Conservation (phyloP, 2,888 invertebrate species). For the Holacanthella duospinosa region DNA sequence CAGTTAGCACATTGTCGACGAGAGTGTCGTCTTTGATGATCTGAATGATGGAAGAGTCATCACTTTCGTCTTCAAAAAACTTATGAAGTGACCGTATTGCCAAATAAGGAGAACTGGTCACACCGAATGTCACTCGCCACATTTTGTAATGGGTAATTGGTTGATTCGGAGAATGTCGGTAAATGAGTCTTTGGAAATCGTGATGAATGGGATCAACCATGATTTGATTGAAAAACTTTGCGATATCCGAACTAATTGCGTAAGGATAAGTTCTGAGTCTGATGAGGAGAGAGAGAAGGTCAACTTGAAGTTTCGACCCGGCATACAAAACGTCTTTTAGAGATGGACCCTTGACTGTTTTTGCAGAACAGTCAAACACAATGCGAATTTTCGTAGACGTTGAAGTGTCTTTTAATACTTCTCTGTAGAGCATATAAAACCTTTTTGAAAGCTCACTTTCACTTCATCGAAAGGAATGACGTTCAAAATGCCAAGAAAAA, state of each 20-base stretch:
- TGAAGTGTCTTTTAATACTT: not conserved
- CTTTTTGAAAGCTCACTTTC: not conserved
- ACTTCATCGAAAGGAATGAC: not conserved
- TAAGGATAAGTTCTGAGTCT: not conserved
- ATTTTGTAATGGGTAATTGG: not conserved
- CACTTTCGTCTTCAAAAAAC: not conserved
- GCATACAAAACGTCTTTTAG: not conserved
- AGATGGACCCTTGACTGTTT: not conserved
- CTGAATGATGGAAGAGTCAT: not conserved
- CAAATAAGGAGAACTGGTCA: not conserved
- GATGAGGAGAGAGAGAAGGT: not conserved
- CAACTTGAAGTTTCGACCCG: constrained; percentile 5
- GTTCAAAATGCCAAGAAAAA: too few species aligned
- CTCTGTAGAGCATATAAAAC: not conserved
- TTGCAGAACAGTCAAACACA: too few species aligned
- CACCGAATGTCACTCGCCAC: not conserved
- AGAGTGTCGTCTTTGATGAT: not conserved
- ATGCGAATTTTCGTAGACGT: not conserved
- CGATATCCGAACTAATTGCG: constrained; percentile 1
- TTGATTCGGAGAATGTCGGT: not conserved
- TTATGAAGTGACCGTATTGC: not conserved
- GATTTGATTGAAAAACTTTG: constrained; percentile 3
- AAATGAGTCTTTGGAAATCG: not conserved
- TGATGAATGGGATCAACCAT: not conserved
- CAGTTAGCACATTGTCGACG: not conserved